phyloP scores from a whole-genome alignment of 2,888 invertebrate genomes.

The Thyatira batis region DNA sequence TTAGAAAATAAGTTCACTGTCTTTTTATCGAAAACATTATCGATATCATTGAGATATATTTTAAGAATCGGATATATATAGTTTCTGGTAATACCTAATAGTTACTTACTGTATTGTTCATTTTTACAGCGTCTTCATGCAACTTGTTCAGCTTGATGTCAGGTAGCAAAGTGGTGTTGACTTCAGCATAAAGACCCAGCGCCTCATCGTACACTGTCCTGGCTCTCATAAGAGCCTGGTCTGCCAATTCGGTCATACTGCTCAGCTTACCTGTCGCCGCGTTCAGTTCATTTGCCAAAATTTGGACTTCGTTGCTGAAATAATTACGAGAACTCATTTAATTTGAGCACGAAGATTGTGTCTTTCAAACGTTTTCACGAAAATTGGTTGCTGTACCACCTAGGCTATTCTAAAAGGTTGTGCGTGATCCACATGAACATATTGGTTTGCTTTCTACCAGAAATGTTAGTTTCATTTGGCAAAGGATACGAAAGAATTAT shows the following conservation, averaged over 20 bases:
- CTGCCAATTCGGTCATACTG: conserved; percentile 86
- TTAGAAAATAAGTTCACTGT: background rate
- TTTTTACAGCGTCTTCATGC: conserved; percentile 85
- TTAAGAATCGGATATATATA: too few species aligned
- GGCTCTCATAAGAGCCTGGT: conserved; percentile 88
- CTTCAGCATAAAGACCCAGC: conserved; percentile 89
- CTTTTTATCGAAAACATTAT: too few species aligned
- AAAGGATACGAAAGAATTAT: too few species aligned
- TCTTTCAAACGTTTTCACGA: too few species aligned
- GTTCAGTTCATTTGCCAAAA: conserved; percentile 85
- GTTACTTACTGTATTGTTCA: conserved; percentile 86
- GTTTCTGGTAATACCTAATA: too few species aligned
- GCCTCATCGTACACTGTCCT: conserved; percentile 91
- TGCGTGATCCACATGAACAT: too few species aligned
- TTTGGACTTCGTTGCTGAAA: conserved; percentile 85
- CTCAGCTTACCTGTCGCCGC: conserved; percentile 87
- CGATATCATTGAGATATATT: too few species aligned
- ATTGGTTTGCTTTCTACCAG: too few species aligned
- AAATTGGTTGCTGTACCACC: too few species aligned
- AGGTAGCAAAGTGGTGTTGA: conserved; percentile 90
- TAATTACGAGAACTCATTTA: conserved; percentile 7
- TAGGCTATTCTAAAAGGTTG: too few species aligned
- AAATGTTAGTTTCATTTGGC: too few species aligned
- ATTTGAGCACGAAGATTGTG: too few species aligned
- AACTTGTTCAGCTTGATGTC: conserved; percentile 87